Evolutionary conservation across 2,797 vertebrate species (phyloP), one percentile per base, ranked within the genome.

Genomic region (Muscicapa striata): DNA sequence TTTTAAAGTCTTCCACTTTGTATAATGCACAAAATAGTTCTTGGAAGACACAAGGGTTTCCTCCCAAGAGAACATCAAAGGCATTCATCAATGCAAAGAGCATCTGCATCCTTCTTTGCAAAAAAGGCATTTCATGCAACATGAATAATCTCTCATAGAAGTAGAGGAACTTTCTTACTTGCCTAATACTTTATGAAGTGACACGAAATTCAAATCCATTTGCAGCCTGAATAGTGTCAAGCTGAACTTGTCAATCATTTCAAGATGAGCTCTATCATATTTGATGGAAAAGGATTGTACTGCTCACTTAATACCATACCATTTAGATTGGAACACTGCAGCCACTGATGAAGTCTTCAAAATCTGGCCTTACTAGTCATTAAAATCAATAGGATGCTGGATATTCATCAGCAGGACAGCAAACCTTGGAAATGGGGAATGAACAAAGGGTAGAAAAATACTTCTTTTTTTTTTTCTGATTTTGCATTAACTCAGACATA

Each of bases 371-470:
- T 81, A 11, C 23, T 29, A 49, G 29, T 29, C 26, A 52, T 27
- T 57, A 64, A 41, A 15, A 49, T 10, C 41, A 72, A 26, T 22
- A 48, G 41, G 19, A 22, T 48, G 19, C 34, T 75, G 41, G 19
- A 55, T 45, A 15, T 85, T 59, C 29, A 85, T 46, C 46, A 61
- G 23, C 29, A 76, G 29, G 23, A 49, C 13, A 72, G 20, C 1
- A 2, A 84, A 57, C 5, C 3, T 58, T n/a, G 32, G 32, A 84
- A 93, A 73, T 2, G 1, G 26, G 6, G 22, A 54, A 15, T 0
- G 1, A 79, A 68, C 9, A 59, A 77, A 74, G 3, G 11, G 6
- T 11, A 24, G 38, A 59, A 66, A 63, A 62, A 62, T 52, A 24
- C 6, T 46, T 45, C 19, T 10, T 30, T 67, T 74, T 81, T 81